A percentile compares a stretch with the other conserved stretches of the same genome.
Conservation (phyloP, 2,797 vertebrate genomes). For the Peromyscus aztecus region DNA sequence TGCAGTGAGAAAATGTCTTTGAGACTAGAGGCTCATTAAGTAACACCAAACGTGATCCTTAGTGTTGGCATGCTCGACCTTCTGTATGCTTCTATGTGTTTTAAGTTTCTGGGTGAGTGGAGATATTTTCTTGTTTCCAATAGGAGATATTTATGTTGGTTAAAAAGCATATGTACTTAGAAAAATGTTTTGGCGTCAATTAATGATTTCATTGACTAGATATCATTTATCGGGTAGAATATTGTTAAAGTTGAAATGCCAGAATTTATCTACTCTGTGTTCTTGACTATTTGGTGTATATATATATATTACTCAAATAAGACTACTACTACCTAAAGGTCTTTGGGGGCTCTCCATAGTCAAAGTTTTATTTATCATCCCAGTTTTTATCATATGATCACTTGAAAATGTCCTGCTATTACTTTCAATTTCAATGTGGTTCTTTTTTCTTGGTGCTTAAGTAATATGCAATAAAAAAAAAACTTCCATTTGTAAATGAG, state of each 20-base stretch:
- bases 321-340: neutral
- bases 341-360: neutral
- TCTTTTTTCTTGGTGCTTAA: constrained; percentile 23
- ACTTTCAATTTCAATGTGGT: constrained; percentile 24
- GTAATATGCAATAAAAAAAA: neutral
- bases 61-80: neutral
- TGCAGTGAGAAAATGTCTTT: neutral
- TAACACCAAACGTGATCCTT: neutral
- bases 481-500: constrained; percentile 49
- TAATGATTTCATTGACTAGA: constrained; percentile 17
- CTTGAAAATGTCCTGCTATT: constrained; percentile 14
- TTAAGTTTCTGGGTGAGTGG: neutral
- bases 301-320: too few species aligned
- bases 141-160: neutral
- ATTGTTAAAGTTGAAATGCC: constrained; percentile 54
- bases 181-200: constrained; percentile 8
- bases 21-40: constrained; percentile 20
- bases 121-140: constrained; percentile 44
- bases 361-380: neutral
- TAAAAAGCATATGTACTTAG: constrained; percentile 40
- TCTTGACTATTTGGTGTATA: neutral
- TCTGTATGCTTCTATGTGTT: neutral
- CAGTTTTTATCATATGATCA: constrained; percentile 7
- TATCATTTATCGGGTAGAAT: constrained; percentile 53
- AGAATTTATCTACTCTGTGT: neutral